A percentile compares a stretch with the other conserved stretches of the same genome.
These are phyloP conservation scores for Prochilodus magdalenae DNA, from an alignment of 2,113 vertebrate species.

Conservation along the genomic window DNA sequence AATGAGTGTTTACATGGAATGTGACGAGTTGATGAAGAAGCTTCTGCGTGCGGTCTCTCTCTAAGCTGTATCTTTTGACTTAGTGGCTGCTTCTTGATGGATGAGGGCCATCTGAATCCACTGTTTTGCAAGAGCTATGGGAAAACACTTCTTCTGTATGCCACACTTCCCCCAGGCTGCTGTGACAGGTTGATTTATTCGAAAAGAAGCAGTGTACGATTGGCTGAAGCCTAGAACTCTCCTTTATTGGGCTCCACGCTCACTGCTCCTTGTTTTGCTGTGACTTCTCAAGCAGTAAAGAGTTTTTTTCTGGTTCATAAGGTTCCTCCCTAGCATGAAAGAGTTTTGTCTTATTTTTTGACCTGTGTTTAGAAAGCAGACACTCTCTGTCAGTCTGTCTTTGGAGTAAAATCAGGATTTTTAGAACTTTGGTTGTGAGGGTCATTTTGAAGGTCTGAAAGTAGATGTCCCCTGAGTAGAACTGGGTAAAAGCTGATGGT, in stretches of 20 bases:
- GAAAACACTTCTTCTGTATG: slow-evolving; percentile 48
- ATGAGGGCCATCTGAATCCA: slow-evolving; percentile 49
- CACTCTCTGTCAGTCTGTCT: neutral
- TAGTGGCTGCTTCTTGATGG: slow-evolving; percentile 43
- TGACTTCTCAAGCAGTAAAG: neutral
- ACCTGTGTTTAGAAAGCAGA: slow-evolving; percentile 12
- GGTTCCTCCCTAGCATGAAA: neutral
- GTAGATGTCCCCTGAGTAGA: neutral
- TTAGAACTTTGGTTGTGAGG: neutral
- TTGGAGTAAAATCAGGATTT: neutral
- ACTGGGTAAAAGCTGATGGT: neutral
- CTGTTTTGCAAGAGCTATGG: slow-evolving; percentile 42
- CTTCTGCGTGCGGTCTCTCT: neutral
- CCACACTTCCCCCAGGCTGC: slow-evolving; percentile 39
- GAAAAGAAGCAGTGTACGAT: slow-evolving; percentile 37
- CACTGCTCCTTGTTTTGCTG: slow-evolving; percentile 4
- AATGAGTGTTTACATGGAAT: slow-evolving; percentile 24
- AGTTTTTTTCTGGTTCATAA: neutral
- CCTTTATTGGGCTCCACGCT: slow-evolving; percentile 12
- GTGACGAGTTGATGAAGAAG: slow-evolving; percentile 23
- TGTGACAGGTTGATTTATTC: slow-evolving; percentile 64
- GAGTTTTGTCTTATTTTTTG: neutral
- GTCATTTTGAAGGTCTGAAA: neutral
- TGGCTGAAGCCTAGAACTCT: slow-evolving; percentile 25
- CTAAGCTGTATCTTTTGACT: slow-evolving; percentile 13